phyloP scores from a whole-genome alignment of 2,888 invertebrate species.

The Epinotia brunnichana region DNA sequence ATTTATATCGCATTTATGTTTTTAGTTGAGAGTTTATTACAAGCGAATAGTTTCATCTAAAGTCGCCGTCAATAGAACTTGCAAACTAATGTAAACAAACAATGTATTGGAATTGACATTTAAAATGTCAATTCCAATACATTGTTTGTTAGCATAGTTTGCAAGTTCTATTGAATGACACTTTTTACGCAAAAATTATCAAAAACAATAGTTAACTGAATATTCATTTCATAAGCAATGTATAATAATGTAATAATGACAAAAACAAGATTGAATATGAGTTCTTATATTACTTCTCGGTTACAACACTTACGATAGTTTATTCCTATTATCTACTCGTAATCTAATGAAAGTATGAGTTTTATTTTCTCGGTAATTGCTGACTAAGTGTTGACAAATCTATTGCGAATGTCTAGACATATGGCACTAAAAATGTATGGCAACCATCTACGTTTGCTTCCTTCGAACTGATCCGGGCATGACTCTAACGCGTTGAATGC shows the following conservation, averaged over 20 bases:
- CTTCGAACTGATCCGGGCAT: no score
- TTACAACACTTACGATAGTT: slow-evolving; percentile 25
- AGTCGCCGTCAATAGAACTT: no score
- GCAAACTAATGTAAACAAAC: no score
- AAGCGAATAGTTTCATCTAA: background rate
- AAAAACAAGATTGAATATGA: slow-evolving; percentile 12
- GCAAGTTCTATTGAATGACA: no score
- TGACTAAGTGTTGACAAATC: background rate
- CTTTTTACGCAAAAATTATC: background rate
- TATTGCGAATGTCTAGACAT: background rate
- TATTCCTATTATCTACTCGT: slow-evolving; percentile 15
- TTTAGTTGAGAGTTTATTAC: background rate
- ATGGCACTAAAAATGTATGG: background rate
- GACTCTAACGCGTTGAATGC: no score
- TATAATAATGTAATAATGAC: no score
- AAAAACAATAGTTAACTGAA: slow-evolving; percentile 1
- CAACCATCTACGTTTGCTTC: background rate
- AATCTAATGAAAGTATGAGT: slow-evolving; percentile 32
- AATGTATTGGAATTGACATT: no score
- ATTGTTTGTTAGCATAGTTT: no score
- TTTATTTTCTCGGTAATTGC: background rate
- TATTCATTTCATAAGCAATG: slow-evolving; percentile 29
- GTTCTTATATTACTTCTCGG: slow-evolving; percentile 15
- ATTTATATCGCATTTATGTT: background rate
- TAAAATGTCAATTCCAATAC: no score